Evolutionary conservation across 2,888 invertebrate genomes (phyloP).

Genomic region (Dendrolimus houi): DNA sequence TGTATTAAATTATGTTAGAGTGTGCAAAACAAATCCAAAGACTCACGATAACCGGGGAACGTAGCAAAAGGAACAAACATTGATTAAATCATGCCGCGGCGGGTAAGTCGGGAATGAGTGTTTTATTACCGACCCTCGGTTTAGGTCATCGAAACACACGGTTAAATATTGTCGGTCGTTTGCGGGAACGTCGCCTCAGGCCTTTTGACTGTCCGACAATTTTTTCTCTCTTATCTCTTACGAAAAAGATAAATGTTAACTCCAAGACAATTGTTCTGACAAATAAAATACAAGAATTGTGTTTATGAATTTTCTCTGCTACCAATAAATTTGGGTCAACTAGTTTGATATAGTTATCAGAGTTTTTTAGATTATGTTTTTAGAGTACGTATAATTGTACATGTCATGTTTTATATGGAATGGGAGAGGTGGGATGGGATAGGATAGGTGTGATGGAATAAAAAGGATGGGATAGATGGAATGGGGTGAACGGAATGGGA

Average conservation of each 20-base stretch:
- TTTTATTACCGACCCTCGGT: slow-evolving; percentile 22
- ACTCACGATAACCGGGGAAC: slow-evolving; percentile 5
- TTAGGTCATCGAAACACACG: slow-evolving; percentile 13
- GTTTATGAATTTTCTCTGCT: too few relatives aligned
- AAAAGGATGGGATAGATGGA: too few relatives aligned
- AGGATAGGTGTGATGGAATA: too few relatives aligned
- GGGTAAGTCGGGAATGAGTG: slow-evolving; percentile 23
- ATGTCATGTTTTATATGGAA: too few relatives aligned
- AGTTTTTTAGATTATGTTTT: too few relatives aligned
- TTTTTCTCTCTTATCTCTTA: not conserved
- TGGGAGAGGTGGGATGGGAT: too few relatives aligned
- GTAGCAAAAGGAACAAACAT: slow-evolving; percentile 20
- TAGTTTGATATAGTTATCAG: too few relatives aligned
- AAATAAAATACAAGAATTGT: not conserved
- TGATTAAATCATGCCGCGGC: slow-evolving; percentile 27
- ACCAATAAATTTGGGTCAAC: too few relatives aligned
- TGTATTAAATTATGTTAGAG: not conserved
- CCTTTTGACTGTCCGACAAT: not conserved
- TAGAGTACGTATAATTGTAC: too few relatives aligned
- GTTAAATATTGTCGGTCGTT: slow-evolving; percentile 4
- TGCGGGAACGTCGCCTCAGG: not conserved
- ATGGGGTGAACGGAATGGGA: too few relatives aligned
- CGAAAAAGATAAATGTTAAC: not conserved
- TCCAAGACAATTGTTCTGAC: not conserved
- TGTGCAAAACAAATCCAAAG: slow-evolving; percentile 5